Percentiles rank a stretch among this genome's conserved stretches.
Evolutionary conservation across 2,113 vertebrate genomes (phyloP).

Genomic region (Pachycephala philippinensis): DNA sequence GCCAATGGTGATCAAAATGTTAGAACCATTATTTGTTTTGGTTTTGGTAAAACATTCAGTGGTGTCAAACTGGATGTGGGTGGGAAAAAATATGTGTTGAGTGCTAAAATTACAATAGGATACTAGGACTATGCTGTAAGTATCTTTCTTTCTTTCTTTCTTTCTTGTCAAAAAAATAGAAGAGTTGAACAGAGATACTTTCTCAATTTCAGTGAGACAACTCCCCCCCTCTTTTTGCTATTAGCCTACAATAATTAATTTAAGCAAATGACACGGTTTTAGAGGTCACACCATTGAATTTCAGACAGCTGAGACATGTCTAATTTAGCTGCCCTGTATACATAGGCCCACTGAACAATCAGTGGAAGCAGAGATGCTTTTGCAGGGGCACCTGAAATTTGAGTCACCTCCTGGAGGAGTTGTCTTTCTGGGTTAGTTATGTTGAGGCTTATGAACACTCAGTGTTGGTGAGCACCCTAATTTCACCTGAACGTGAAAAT

Average conservation of each 20-base stretch:
- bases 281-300: neutral
- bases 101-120: neutral
- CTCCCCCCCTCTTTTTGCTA: rapidly evolving
- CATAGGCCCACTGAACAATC: neutral
- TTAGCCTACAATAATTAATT: neutral
- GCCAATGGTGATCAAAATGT: neutral
- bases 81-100: neutral
- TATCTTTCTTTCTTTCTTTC: neutral
- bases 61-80: neutral
- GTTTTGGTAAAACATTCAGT: neutral
- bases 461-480: neutral
- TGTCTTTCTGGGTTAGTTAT: neutral
- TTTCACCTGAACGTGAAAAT: neutral
- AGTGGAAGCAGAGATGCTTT: neutral
- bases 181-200: neutral
- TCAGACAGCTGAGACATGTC: neutral
- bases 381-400: neutral
- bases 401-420: neutral
- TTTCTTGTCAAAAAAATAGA: neutral
- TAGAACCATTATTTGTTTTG: neutral
- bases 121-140: neutral
- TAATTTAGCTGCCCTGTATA: neutral
- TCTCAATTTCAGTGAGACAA: neutral
- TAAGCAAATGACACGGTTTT: neutral
- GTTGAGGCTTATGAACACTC: neutral